Base-by-base conservation (phyloP, 2,888 invertebrate species). In the Dicranocentrus wangi region DNA sequence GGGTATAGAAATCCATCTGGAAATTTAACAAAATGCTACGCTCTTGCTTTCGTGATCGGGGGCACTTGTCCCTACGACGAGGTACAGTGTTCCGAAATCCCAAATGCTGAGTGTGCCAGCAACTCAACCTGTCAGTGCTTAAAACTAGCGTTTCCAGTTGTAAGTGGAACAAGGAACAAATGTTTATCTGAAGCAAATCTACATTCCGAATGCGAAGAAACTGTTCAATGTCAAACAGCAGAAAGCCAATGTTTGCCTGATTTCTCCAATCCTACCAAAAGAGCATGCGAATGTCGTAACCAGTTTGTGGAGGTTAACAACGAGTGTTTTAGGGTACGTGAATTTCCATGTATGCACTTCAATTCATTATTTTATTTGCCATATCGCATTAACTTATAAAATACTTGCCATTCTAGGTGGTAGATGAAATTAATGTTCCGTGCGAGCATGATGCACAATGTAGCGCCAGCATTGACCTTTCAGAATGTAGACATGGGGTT, bases 1-100 rank as follows among this genome's bases (percentile, higher is more conserved):
- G 55, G 58, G 7, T 61, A 72, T 23, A 5, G 10, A 27, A 60
- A 60, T 27, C 60, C 60, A 15, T n/a, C 55, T 21, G 55, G 55
- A 27, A 2, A 3, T 3, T 23, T 2, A 55, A 55, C 19, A 8
- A 55, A n/a, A 21, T 60, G 60, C n/a, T 60, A 27, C n/a, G 8
- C 15, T 3, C 13, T 27, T 8, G 25, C 60, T 8, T 19, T 2
- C 13, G 15, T 1, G 1, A 17, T 60, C 5, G 28, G 28, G 5
- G 60, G n/a, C 15, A 51, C 10, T n/a, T 51, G 51, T 55, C 15
- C 19, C 3, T 7, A 21, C 19, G 15, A 55, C 55, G 55, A 55
- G 2, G 55, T 55, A 7, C 47, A 47, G 15, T 47, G 47, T 47
- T 5, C 2, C 3, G 23, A 25, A 28, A 10, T 27, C 15, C 2